These are phyloP conservation scores for Blastomussa wellsi DNA, from an alignment of 92 coral and sea anemone species.

Conservation along the genomic window DNA sequence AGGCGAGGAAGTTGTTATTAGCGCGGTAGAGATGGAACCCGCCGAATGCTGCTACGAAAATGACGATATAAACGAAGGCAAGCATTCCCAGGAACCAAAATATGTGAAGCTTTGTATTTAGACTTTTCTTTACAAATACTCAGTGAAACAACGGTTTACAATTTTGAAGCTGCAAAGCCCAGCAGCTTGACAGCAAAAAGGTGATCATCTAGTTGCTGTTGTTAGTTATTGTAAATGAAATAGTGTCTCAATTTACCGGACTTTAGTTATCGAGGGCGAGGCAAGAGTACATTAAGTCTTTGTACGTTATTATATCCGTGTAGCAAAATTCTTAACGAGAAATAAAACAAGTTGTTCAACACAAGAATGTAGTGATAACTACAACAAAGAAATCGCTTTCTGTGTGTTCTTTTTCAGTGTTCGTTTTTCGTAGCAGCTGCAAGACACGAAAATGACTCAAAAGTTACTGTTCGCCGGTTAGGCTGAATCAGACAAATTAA, in stretches of 20 bases:
- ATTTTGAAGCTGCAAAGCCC: not conserved
- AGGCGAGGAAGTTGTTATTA: slow-evolving; percentile 27
- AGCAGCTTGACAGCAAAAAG: not conserved
- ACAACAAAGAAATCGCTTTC: not conserved
- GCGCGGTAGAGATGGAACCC: slow-evolving; percentile 4
- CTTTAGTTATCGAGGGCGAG: not conserved
- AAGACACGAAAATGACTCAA: too few relatives aligned
- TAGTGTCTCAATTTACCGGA: not conserved
- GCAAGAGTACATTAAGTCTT: not conserved
- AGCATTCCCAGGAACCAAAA: not conserved
- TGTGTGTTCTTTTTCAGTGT: too few relatives aligned
- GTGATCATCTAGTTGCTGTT: not conserved
- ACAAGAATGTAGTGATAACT: not conserved
- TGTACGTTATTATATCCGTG: not conserved
- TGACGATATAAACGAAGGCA: not conserved
- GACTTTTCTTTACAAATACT: slow-evolving; percentile 11
- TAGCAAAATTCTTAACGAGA: not conserved
- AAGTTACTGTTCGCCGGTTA: too few relatives aligned
- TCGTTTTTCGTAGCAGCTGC: too few relatives aligned
- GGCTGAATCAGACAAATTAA: too few relatives aligned
- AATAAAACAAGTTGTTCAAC: not conserved
- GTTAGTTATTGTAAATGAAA: not conserved
- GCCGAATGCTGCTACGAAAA: not conserved
- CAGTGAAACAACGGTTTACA: not conserved
- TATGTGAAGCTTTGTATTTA: slow-evolving; percentile 27